Conservation (phyloP, 2,888 invertebrate genomes). For the Drosophila rubida region DNA sequence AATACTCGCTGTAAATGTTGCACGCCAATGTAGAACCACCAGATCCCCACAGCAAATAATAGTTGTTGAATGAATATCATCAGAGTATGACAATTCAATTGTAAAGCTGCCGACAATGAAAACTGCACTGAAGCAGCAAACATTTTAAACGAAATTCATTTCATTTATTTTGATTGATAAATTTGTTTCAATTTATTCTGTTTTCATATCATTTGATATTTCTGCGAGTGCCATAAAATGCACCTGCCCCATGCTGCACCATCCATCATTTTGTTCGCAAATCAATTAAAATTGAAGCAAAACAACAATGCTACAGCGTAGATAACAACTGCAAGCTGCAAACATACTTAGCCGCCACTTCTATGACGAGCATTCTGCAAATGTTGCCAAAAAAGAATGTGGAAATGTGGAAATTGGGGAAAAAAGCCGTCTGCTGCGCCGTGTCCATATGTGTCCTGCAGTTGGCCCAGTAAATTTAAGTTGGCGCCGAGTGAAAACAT, state of each 20-base stretch:
- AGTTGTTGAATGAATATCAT: not conserved
- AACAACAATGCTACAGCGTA: constrained; percentile 11
- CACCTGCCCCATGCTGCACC: constrained; percentile 48
- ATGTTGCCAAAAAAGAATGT: not conserved
- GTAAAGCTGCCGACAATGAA: constrained; percentile 26
- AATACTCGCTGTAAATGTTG: constrained; percentile 62
- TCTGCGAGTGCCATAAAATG: constrained; percentile 52
- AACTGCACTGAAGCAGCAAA: constrained; percentile 35
- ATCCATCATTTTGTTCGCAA: constrained; percentile 47
- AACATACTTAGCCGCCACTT: constrained; percentile 2
- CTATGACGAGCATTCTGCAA: not conserved
- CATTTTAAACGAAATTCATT: constrained; percentile 14
- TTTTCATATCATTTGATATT: constrained; percentile 16
- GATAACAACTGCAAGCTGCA: constrained; percentile 3
- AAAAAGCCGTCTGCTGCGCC: not conserved
- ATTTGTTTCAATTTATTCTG: constrained; percentile 18
- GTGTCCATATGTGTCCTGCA: constrained; percentile 37
- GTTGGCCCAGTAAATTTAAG: constrained; percentile 56
- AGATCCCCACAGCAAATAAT: constrained; percentile 9
- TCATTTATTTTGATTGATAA: constrained; percentile 14
- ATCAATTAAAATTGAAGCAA: constrained; percentile 54
- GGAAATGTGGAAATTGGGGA: not conserved
- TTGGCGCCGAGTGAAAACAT: constrained; percentile 63
- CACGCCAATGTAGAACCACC: constrained; percentile 66
- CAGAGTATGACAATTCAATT: constrained; percentile 15